Base-by-base conservation (phyloP, 2,888 invertebrate species). In the Litoditis marina region DNA sequence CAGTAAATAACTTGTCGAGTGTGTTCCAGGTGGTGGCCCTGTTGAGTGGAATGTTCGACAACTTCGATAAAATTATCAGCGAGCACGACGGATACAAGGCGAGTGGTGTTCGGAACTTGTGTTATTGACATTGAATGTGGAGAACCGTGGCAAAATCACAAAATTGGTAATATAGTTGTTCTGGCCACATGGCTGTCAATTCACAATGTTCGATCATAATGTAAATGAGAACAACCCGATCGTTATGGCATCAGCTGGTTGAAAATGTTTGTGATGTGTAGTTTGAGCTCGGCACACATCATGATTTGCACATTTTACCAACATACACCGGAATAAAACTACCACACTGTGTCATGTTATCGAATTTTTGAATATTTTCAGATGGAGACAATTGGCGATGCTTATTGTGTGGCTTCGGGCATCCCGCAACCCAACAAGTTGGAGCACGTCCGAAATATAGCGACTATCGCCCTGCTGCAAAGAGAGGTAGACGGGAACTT, bases 401-500 rank as follows among this genome's bases (percentile, higher is more conserved):
- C 80, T 2, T 81, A 80, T 65, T 78, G 79, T 74, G 77, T 81
- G 0, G 81, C 81, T 5, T 74, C 78, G 13, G 81, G 81, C n/a
- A 69, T 81, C 32, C 81, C 81, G 27, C 68, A 69, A 11, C 60
- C 66, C 39, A 69, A 63, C 36, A 69, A 71, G 53, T 63, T 58
- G 44, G 69, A 75, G 22, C 81, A 81, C 57, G 77, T 81, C 22
- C 66, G 64, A 39, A 76, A 70, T 19, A 79, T 81, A 32, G 78
- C 79, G 19, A 68, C 67, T 30, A 77, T 78, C n/a, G 79, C 81
- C 7, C 60, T 81, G 36, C 65, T 71, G 53, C 76, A 78, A 60
- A 69, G 79, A 72, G 76, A 81, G 46, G 80, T 78, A 30, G n/a
- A n/a, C n/a, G 27, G 65, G 16, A 5, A 27, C 31, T 22, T 27